phyloP scores from a whole-genome alignment of 2,113 vertebrate species.

The Zapornia atra region DNA sequence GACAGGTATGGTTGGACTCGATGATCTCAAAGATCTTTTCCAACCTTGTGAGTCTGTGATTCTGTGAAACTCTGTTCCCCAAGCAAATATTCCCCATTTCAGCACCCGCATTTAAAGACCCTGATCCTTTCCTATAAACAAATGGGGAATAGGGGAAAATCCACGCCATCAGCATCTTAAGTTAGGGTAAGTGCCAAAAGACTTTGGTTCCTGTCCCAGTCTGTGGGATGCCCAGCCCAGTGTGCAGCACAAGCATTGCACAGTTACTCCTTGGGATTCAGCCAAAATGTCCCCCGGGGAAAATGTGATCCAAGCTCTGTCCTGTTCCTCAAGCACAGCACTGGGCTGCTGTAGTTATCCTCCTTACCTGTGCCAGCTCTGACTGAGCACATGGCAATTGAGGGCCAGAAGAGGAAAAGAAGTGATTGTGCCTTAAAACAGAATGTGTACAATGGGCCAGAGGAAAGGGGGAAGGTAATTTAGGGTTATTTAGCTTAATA shows the following conservation, averaged over 20 bases:
- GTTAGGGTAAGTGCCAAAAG: background rate
- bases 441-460: background rate
- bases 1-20: no score
- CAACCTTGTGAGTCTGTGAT: no score
- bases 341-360: background rate
- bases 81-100: background rate
- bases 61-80: background rate
- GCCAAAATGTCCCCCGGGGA: background rate
- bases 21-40: no score
- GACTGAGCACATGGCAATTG: rapidly evolving
- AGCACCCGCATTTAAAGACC: background rate
- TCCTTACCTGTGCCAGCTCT: background rate
- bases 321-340: background rate
- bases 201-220: background rate
- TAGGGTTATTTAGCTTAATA: background rate
- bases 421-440: background rate
- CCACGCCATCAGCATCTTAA: background rate
- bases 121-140: background rate
- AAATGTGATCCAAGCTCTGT: background rate
- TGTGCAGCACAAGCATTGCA: background rate
- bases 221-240: background rate
- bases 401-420: background rate
- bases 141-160: background rate
- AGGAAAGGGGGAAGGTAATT: background rate
- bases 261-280: background rate